Percentiles rank a stretch among this genome's conserved stretches.
Conservation (phyloP, 2,113 vertebrate genomes). For the Acrocephalus kingi region DNA sequence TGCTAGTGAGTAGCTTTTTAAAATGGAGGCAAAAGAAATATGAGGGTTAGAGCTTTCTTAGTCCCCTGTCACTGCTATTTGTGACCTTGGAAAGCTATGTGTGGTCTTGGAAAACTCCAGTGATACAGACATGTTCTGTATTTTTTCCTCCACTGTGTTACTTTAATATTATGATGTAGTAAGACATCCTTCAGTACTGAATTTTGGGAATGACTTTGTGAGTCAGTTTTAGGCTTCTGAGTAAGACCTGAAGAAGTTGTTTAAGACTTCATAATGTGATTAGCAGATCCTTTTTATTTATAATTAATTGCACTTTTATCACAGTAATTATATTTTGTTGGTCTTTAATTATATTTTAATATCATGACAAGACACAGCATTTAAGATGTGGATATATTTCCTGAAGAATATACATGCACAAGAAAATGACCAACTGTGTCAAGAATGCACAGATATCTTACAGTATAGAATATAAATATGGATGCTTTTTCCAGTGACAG, state of each 20-base stretch:
- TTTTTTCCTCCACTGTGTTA: background rate
- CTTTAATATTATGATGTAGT: background rate
- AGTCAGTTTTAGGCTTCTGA: background rate
- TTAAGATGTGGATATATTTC: background rate
- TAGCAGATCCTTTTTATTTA: background rate
- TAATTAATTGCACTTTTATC: background rate
- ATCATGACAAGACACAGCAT: background rate
- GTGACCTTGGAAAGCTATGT: background rate
- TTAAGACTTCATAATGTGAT: background rate
- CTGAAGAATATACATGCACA: background rate
- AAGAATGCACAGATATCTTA: background rate
- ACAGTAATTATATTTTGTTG: background rate
- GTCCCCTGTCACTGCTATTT: background rate
- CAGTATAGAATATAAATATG: background rate
- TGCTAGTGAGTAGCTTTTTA: background rate
- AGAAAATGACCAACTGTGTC: background rate
- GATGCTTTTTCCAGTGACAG: constrained; percentile 58
- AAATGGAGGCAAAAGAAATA: background rate
- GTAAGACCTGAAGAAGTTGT: background rate
- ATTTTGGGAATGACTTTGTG: background rate
- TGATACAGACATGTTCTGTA: background rate
- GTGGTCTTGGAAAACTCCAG: background rate
- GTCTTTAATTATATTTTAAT: background rate
- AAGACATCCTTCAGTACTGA: background rate
- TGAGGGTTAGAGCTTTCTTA: background rate